Conservation (phyloP, 2,113 vertebrate genomes). For the Shinisaurus crocodilurus region DNA sequence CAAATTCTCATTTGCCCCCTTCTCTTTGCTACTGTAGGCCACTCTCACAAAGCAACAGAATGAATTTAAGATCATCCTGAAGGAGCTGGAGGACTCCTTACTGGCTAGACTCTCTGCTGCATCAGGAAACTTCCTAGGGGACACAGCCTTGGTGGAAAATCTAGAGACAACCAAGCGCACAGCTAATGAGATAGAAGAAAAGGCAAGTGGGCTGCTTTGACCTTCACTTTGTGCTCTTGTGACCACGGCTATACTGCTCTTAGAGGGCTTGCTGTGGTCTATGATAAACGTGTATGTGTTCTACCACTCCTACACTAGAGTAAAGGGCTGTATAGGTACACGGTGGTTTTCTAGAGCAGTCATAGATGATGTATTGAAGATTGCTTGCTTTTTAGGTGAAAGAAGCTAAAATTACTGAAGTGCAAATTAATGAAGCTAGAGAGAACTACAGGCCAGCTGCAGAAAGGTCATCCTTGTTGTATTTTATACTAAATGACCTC, state of each 20-base stretch:
- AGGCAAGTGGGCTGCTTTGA: conserved; percentile 32
- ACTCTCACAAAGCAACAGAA: conserved; percentile 82
- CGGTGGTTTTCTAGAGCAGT: background rate
- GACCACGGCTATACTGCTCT: accelerated
- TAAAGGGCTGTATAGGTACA: accelerated
- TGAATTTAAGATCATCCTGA: conserved; percentile 80
- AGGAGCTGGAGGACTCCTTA: conserved; percentile 80
- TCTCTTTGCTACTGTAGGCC: conserved; percentile 45
- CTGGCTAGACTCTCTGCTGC: conserved; percentile 78
- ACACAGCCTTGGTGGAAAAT: conserved; percentile 79
- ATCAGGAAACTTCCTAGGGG: conserved; percentile 72
- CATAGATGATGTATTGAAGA: background rate
- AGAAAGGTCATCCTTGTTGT: conserved; percentile 73
- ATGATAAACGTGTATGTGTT: accelerated
- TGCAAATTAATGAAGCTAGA: conserved; percentile 71
- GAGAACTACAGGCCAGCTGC: conserved; percentile 77
- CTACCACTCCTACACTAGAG: background rate
- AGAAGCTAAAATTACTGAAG: conserved; percentile 79
- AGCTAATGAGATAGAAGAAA: conserved; percentile 79
- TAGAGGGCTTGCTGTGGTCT: background rate
- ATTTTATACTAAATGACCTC: conserved; percentile 83
- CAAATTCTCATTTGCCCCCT: background rate
- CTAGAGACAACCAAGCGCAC: conserved; percentile 79
- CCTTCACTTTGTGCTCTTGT: background rate
- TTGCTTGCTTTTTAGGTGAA: conserved; percentile 57